Conservation (phyloP, 2,797 vertebrate species). For the Pangasius larnaudii region DNA sequence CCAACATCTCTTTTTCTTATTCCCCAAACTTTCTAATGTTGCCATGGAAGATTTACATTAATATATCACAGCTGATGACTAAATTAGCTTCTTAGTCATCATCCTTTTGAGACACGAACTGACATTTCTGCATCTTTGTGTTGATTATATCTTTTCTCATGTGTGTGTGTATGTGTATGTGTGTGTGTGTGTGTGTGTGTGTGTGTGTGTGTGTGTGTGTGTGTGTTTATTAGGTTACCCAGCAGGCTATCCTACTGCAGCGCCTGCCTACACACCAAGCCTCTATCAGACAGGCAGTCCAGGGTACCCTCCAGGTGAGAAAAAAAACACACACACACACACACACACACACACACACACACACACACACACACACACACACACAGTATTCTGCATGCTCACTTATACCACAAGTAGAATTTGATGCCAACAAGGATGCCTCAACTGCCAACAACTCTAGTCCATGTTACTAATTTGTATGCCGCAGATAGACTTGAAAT, state of each 20-base stretch:
- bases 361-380: constrained; percentile 25
- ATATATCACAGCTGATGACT: constrained; percentile 31
- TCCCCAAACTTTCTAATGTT: neutral
- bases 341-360: constrained; percentile 15
- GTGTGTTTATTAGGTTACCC: constrained; percentile 84
- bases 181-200: constrained; percentile 35
- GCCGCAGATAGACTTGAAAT: neutral
- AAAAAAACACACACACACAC: too few relatives aligned
- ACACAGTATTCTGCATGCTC: constrained; percentile 20
- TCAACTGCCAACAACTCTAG: neutral
- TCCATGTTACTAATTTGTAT: neutral
- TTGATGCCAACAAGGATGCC: neutral
- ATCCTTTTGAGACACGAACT: neutral
- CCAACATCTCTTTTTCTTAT: neutral
- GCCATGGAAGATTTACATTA: constrained; percentile 57
- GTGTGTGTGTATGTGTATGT: neutral
- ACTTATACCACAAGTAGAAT: neutral
- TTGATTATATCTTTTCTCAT: constrained; percentile 1
- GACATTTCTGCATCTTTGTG: neutral
- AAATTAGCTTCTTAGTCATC: constrained; percentile 30
- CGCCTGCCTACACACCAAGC: constrained; percentile 94
- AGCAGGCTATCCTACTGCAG: constrained; percentile 90
- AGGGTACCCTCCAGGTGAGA: constrained; percentile 94
- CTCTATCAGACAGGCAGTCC: constrained; percentile 95
- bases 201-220: constrained; percentile 35